Conservation (phyloP, 2,113 vertebrate genomes). For the Irena cyanogastra region DNA sequence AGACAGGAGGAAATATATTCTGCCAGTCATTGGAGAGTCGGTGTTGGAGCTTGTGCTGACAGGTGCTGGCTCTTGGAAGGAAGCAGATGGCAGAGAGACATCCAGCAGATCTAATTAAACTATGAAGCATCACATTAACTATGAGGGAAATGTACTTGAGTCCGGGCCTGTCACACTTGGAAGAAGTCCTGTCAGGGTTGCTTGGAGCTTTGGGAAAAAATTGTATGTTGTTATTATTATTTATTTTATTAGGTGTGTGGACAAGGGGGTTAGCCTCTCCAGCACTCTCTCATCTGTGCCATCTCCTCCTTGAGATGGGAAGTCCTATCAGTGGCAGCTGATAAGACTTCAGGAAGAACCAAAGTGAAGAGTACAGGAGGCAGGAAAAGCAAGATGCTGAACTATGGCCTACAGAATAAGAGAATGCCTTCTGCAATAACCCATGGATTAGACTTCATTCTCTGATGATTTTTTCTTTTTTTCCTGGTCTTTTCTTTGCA, state of each 20-base stretch:
- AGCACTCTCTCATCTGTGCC: not conserved
- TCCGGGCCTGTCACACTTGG: not conserved
- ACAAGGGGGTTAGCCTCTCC: not conserved
- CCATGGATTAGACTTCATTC: not conserved
- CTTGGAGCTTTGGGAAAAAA: not conserved
- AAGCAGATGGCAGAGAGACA: slow-evolving; percentile 40
- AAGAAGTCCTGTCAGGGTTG: not conserved
- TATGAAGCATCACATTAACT: not conserved
- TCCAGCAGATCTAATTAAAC: slow-evolving; percentile 43
- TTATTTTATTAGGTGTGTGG: not conserved
- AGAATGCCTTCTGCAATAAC: not conserved
- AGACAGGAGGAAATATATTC: not conserved
- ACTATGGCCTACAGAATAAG: not conserved
- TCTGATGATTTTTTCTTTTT: not conserved
- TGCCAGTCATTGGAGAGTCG: not conserved
- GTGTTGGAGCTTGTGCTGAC: not conserved
- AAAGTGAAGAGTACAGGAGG: not conserved
- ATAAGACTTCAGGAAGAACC: not conserved
- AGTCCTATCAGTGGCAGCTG: not conserved
- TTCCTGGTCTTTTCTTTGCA: not conserved
- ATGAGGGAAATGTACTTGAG: not conserved
- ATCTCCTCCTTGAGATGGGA: not conserved
- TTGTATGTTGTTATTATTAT: not conserved
- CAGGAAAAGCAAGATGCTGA: not conserved
- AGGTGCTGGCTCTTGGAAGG: slow-evolving; percentile 24